Conservation (phyloP, 2,888 invertebrate genomes). For the Dorcus hopei region DNA sequence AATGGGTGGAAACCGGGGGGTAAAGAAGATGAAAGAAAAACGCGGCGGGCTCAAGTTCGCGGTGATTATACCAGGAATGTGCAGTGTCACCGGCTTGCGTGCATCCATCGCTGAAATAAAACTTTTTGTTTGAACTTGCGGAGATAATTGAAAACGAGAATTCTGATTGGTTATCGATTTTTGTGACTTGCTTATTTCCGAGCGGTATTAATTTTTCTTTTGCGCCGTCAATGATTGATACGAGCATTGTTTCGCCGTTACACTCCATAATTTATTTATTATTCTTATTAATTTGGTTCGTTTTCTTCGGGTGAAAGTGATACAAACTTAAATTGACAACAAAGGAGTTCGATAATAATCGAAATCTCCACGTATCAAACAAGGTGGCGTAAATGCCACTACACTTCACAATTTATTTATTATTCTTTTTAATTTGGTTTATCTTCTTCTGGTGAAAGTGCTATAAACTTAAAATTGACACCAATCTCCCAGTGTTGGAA, state of each 20-base stretch:
- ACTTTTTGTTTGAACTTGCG: conserved; percentile 12
- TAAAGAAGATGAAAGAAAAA: background rate
- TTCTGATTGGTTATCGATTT: conserved; percentile 26
- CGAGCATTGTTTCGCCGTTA: background rate
- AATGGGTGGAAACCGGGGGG: background rate
- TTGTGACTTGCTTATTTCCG: conserved; percentile 26
- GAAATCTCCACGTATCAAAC: conserved; percentile 31
- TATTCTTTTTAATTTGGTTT: too few relatives aligned
- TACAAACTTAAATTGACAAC: background rate
- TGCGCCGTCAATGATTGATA: conserved; percentile 6
- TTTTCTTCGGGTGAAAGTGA: too few relatives aligned
- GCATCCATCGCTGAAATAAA: conserved; percentile 1
- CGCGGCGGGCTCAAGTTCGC: background rate
- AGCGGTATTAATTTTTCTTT: conserved; percentile 12
- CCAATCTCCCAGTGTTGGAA: too few relatives aligned
- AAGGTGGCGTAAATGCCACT: conserved; percentile 31
- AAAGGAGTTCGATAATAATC: conserved; percentile 20
- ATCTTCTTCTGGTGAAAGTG: too few relatives aligned
- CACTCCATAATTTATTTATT: too few relatives aligned
- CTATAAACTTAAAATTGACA: too few relatives aligned
- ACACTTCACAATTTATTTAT: too few relatives aligned
- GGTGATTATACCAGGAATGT: conserved; percentile 16
- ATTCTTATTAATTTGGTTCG: too few relatives aligned
- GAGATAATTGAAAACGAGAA: conserved; percentile 25
- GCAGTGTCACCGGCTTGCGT: conserved; percentile 16